Evolutionary conservation across 2,113 vertebrate species (phyloP), one percentile per base, ranked within the genome.

Genomic region (Melanerpes formicivorus): DNA sequence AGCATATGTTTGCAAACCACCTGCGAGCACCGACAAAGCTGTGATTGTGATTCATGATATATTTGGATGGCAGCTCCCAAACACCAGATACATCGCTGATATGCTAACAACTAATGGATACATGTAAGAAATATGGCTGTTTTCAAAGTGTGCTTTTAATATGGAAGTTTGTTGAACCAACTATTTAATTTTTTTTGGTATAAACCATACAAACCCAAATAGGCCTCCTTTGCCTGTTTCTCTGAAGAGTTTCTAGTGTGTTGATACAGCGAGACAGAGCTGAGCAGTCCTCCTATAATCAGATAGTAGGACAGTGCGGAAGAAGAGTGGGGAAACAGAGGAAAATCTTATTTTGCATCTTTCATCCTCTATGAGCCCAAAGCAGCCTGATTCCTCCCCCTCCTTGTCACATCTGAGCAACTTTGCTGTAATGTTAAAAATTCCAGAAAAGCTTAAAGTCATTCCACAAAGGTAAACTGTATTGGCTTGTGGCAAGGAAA

Each of bases 1-100:
- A 74, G 98, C 98, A 0, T 99, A 99, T 2, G 18, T 99, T 26
- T 98, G 97, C 69, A 98, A 97, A 71, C 97, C 98, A 21, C n/a
- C 97, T 1, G 19, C 73, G 6, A 34, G 95, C 6, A 96, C 98
- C 1, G 98, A 98, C 63, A 99, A 96, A 87, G 99, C 98, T 0
- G 82, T 99, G 66, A 96, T 99, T 50, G 98, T 99, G 55, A 98
- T 99, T 64, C 99, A 99, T 4, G 99, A 99, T 23, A 98, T 99
- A 50, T 99, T 82, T 82, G 99, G 99, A 32, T 99, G 99, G 99
- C 95, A 98, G 26, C 96, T 99, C 34, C 97, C 99, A 37, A 99
- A 99, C 87, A 99, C 98, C 11, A 98, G 99, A 98, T 99, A 98
- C 70, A 99, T 99, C 15, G 98, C 97, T 14, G 99, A 99, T 73